Base-by-base conservation (phyloP, 1,140 invertebrate genomes). In the Platyura marginata region DNA sequence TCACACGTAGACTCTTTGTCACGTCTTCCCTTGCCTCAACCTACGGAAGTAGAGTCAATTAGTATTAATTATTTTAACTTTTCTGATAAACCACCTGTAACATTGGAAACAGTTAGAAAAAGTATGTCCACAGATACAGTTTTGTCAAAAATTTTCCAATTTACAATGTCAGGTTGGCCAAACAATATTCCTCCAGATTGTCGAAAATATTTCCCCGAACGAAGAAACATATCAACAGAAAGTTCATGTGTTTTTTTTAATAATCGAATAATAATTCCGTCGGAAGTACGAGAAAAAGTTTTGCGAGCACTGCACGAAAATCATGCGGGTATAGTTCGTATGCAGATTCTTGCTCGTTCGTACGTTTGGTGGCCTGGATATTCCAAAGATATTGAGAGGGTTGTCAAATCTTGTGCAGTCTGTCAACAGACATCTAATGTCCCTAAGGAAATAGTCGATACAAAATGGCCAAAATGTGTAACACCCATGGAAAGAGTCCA, bases 301-400 rank as follows among this genome's bases (percentile, higher is more conserved):
- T 48, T 69, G 11, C 38, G 53, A 15, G 50, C 62, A 44, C 48
- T 70, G 4, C 66, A 69, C 48, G 43, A 49, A 9, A 54, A 48
- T 21, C 67, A 69, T 46, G 43, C 57, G 11, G 65, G 64, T 2
- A 51, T 66, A 9, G 51, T 54, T 33, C 56, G 56, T 47, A 70
- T 66, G 61, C 70, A 69, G 50, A 44, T 47, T 1, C 23, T 61
- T 4, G 63, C 62, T 4, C 25, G 56, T 22, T 44, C 33, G 20
- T 51, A 62, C 43, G 44, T 57, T 13, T 46, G 40, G 49, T 64
- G 53, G 54, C 55, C 54, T 16, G 42, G 48, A 11, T 53, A 66
- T 1, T 55, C 66, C 42, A 25, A 44, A n/a, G 50, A 59, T 0
- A 59, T 65, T 22, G 41, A 50, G 35, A 22, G 32, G 10, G 21